Evolutionary conservation across 2,888 invertebrate genomes (phyloP).

Genomic region (Stenichneumon culpator): DNA sequence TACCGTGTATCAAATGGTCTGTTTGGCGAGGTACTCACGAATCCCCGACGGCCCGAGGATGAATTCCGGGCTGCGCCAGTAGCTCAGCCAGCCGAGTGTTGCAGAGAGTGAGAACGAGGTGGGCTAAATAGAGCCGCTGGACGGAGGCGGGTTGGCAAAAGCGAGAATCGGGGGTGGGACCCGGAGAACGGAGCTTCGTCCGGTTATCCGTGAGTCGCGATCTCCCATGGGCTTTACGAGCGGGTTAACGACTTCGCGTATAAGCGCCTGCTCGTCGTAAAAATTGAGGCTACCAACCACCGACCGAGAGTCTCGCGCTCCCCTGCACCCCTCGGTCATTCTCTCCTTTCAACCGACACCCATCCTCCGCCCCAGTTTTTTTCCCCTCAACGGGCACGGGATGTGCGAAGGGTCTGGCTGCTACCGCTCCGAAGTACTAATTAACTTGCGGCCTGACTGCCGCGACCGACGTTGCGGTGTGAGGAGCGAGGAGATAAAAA

Average conservation of each 20-base stretch:
- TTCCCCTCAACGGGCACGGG: conserved; percentile 40
- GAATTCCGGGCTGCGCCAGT: too few species aligned
- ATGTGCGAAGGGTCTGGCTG: conserved; percentile 50
- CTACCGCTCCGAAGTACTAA: conserved; percentile 71
- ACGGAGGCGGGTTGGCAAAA: not conserved
- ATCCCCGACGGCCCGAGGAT: too few species aligned
- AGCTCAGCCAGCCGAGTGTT: not conserved
- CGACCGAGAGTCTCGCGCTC: conserved; percentile 24
- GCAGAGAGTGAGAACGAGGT: conserved; percentile 10
- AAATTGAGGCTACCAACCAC: conserved; percentile 63
- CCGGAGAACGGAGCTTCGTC: conserved; percentile 50
- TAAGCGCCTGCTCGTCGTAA: conserved; percentile 70
- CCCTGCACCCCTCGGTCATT: not conserved
- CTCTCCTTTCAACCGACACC: conserved; percentile 3
- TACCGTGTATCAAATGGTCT: too few species aligned
- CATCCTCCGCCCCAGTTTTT: conserved; percentile 21
- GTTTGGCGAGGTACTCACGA: too few species aligned
- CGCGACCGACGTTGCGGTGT: conserved; percentile 22
- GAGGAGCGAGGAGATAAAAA: conserved; percentile 37
- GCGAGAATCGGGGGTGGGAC: conserved; percentile 28
- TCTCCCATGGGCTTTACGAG: conserved; percentile 69
- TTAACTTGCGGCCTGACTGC: conserved; percentile 72
- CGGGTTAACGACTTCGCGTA: conserved; percentile 71
- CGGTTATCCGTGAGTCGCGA: conserved; percentile 56
- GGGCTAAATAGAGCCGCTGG: conserved; percentile 34